These are phyloP conservation scores for Mactra quadrangularis DNA, from an alignment of 1,140 invertebrate genomes.

Conservation along the genomic window DNA sequence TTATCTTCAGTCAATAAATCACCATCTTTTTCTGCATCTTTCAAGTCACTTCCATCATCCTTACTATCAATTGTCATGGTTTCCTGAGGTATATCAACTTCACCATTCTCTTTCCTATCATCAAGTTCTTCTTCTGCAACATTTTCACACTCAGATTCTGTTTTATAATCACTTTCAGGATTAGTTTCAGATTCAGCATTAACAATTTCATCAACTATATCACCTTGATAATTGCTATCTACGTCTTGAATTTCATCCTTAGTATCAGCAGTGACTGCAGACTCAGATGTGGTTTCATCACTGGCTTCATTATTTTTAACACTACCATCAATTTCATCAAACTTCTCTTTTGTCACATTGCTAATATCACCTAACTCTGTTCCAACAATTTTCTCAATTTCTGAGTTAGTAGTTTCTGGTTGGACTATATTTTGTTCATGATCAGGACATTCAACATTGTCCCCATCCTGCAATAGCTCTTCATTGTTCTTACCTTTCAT, in stretches of 20 bases:
- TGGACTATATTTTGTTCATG: background rate
- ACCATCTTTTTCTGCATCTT: background rate
- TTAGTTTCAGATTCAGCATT: background rate
- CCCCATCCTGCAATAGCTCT: background rate
- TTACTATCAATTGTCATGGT: too few species aligned
- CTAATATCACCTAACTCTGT: background rate
- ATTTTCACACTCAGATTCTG: background rate
- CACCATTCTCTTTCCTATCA: background rate
- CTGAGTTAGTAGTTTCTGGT: background rate
- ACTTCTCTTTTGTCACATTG: slow-evolving; percentile 1
- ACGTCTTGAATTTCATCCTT: background rate
- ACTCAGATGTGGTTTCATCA: background rate
- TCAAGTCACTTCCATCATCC: background rate
- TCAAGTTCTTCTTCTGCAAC: background rate
- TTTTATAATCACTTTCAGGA: background rate
- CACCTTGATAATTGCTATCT: background rate
- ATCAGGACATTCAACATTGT: background rate
- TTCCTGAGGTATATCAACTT: background rate
- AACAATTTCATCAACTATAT: background rate
- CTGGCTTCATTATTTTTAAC: background rate
- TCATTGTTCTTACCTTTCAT: background rate
- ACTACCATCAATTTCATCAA: slow-evolving; percentile 26
- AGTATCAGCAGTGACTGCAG: background rate
- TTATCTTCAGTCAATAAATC: background rate
- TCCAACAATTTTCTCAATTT: background rate